Evolutionary conservation across 2,888 invertebrate species (phyloP).

Genomic region (Lamellibrachia satsuma): DNA sequence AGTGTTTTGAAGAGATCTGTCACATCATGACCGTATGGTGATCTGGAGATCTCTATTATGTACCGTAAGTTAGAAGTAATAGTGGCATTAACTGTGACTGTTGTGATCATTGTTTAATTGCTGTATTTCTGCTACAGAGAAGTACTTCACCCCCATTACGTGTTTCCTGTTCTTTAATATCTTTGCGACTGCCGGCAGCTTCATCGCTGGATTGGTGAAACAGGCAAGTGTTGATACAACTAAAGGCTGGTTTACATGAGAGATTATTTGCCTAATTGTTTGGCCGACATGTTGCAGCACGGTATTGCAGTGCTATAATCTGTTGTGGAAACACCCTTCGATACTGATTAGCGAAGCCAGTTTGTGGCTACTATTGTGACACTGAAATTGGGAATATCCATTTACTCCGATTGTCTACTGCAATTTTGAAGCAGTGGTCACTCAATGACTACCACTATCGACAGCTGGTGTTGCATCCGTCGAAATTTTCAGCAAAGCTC

Average conservation of each 20-base stretch:
- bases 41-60: too few relatives aligned
- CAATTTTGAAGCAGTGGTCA: not conserved
- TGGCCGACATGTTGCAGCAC: too few relatives aligned
- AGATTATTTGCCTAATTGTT: not conserved
- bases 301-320: too few relatives aligned
- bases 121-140: conserved; percentile 51
- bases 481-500: too few relatives aligned
- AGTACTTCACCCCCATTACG: conserved; percentile 71
- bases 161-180: conserved; percentile 95
- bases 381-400: too few relatives aligned
- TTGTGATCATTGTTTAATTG: not conserved
- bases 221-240: conserved; percentile 69
- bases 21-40: too few relatives aligned
- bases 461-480: too few relatives aligned
- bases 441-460: too few relatives aligned
- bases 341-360: not conserved
- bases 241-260: not conserved
- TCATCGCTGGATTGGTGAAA: conserved; percentile 80
- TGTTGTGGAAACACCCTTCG: too few relatives aligned
- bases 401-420: too few relatives aligned
- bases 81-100: not conserved
- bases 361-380: too few relatives aligned
- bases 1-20: too few relatives aligned
- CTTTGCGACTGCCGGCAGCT: conserved; percentile 90
- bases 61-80: not conserved